Evolutionary conservation across 2,113 vertebrate genomes (phyloP).

Genomic region (Rhipidura dahli): DNA sequence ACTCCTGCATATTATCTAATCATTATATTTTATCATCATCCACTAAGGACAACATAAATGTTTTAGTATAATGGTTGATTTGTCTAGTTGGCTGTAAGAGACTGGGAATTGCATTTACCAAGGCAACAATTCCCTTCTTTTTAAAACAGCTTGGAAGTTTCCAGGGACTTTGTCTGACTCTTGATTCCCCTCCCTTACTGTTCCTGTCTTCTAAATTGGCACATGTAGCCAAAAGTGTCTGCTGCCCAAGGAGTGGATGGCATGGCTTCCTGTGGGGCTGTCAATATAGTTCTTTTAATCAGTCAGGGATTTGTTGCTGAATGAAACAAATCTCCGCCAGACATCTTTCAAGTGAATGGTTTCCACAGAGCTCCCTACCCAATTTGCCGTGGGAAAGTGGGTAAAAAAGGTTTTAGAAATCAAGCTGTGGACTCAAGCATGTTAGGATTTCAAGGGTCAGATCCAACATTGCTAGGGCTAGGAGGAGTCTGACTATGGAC

Average conservation of each 20-base stretch:
- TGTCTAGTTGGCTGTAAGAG: neutral
- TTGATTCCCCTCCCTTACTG: neutral
- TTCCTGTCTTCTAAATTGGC: neutral
- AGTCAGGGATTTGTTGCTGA: conserved; percentile 13
- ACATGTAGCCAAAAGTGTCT: neutral
- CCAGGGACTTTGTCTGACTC: neutral
- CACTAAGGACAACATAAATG: neutral
- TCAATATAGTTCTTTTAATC: conserved; percentile 14
- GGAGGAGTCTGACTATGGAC: neutral
- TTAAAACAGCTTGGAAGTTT: neutral
- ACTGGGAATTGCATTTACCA: neutral
- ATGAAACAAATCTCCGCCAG: conserved; percentile 4
- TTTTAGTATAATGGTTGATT: neutral
- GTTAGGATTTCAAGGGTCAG: neutral
- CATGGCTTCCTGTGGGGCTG: neutral
- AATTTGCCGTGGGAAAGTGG: conserved; percentile 28
- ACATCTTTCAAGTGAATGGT: conserved; percentile 13
- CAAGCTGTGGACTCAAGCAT: neutral
- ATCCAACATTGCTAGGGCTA: neutral
- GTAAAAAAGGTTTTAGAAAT: neutral
- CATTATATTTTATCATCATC: neutral
- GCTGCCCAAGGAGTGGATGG: neutral
- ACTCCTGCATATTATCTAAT: neutral
- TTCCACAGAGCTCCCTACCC: neutral
- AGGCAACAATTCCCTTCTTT: neutral